phyloP scores from a whole-genome alignment of 2,888 invertebrate genomes.

The Erynnis tages region DNA sequence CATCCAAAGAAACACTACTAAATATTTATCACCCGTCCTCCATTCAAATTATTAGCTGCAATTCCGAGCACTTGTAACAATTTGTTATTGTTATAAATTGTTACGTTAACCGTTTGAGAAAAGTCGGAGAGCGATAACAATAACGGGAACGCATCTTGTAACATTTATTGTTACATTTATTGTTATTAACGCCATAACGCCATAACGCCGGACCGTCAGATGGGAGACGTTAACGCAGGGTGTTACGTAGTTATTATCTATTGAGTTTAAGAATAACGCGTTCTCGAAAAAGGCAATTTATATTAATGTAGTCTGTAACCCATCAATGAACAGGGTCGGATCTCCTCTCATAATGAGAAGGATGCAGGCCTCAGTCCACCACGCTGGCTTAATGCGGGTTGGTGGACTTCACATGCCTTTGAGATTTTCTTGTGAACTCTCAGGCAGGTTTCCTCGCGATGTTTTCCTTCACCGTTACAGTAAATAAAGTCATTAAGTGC shows the following conservation, averaged over 20 bases:
- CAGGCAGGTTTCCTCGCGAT: no score
- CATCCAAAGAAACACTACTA: no score
- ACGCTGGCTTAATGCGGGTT: no score
- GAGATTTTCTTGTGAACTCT: no score
- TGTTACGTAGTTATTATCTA: constrained; percentile 30
- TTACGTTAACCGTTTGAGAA: constrained; percentile 44
- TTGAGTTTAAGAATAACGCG: constrained; percentile 7
- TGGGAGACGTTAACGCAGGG: constrained; percentile 40
- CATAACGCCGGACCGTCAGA: constrained; percentile 44
- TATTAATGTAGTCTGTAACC: no score
- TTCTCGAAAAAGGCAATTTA: no score
- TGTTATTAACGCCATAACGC: constrained; percentile 54
- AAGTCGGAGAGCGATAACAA: constrained; percentile 40
- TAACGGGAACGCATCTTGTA: constrained; percentile 23
- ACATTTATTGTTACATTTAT: constrained; percentile 43
- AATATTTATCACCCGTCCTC: background rate
- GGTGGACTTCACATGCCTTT: no score
- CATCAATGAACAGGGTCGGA: no score
- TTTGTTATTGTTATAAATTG: constrained; percentile 45
- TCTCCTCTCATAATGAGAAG: no score
- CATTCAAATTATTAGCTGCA: constrained; percentile 10
- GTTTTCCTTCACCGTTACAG: no score
- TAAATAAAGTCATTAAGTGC: no score
- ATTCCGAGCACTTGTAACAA: constrained; percentile 33
- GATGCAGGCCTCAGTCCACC: no score